Evolutionary conservation across 2,888 invertebrate species (phyloP).

Genomic region (Nomada goodeniana): DNA sequence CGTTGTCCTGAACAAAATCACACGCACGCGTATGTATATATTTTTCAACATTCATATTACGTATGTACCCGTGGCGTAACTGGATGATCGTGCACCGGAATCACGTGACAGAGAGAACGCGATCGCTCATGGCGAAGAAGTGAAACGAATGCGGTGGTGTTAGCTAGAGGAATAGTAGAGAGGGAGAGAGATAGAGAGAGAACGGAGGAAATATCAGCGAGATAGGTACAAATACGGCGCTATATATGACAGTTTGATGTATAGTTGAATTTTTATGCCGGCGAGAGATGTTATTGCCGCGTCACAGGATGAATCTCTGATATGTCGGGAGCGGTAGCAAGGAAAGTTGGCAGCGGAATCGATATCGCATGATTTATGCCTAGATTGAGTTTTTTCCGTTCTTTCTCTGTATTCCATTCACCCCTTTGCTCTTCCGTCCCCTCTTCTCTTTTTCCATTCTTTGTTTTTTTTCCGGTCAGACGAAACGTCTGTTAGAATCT

Average conservation of each 20-base stretch:
- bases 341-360: constrained; percentile 73
- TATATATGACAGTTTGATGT: constrained; percentile 80
- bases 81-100: constrained; percentile 13
- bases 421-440: not conserved
- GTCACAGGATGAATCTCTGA: constrained; percentile 79
- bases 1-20: too few relatives aligned
- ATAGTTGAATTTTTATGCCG: constrained; percentile 80
- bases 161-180: constrained; percentile 4
- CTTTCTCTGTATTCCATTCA: constrained; percentile 42
- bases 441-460: not conserved
- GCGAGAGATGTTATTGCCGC: constrained; percentile 78
- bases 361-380: constrained; percentile 73
- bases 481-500: constrained; percentile 43
- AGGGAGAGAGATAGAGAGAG: constrained; percentile 9
- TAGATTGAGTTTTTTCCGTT: constrained; percentile 74
- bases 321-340: constrained; percentile 68
- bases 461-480: not conserved
- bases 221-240: constrained; percentile 78
- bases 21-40: too few relatives aligned
- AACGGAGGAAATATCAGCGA: constrained; percentile 75
- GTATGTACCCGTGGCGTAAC: not conserved
- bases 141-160: constrained; percentile 5
- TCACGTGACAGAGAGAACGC: not conserved
- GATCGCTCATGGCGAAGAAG: not conserved
- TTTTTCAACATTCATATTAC: not conserved